Percentiles rank a stretch among this genome's conserved stretches.
phyloP scores from a whole-genome alignment of 2,113 vertebrate species.

The Xiphophorus maculatus region DNA sequence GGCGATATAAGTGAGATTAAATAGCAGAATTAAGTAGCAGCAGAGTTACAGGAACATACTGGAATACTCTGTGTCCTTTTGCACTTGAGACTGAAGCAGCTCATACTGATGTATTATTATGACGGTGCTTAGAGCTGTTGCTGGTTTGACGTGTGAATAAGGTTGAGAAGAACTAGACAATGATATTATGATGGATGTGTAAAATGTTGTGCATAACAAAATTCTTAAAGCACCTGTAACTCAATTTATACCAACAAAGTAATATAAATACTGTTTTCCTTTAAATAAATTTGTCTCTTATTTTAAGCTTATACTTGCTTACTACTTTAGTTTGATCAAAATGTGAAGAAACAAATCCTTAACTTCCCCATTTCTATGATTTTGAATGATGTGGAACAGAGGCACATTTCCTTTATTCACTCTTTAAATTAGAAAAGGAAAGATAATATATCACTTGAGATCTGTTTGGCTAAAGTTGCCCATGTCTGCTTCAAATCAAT shows the following conservation, averaged over 20 bases:
- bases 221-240: constrained; percentile 19
- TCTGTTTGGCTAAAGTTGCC: too few species aligned
- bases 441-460: too few species aligned
- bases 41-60: constrained; percentile 29
- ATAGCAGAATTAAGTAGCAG: constrained; percentile 13
- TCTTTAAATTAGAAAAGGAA: too few species aligned
- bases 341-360: too few species aligned
- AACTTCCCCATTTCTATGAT: too few species aligned
- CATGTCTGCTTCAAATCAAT: too few species aligned
- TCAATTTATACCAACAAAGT: constrained; percentile 8
- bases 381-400: too few species aligned
- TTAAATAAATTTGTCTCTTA: too few species aligned
- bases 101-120: constrained; percentile 18
- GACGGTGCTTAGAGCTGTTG: constrained; percentile 62
- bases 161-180: background rate
- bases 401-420: too few species aligned
- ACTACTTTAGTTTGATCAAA: too few species aligned
- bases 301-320: too few species aligned
- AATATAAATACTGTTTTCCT: background rate
- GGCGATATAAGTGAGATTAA: constrained; percentile 18
- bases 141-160: constrained; percentile 52
- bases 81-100: constrained; percentile 48
- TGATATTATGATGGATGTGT: constrained; percentile 28
- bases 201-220: constrained; percentile 24
- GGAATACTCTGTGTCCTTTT: constrained; percentile 54